Evolutionary conservation across 2,888 invertebrate species (phyloP), one percentile per base, ranked within the genome.

Genomic region (Dermolepida albohirtum): DNA sequence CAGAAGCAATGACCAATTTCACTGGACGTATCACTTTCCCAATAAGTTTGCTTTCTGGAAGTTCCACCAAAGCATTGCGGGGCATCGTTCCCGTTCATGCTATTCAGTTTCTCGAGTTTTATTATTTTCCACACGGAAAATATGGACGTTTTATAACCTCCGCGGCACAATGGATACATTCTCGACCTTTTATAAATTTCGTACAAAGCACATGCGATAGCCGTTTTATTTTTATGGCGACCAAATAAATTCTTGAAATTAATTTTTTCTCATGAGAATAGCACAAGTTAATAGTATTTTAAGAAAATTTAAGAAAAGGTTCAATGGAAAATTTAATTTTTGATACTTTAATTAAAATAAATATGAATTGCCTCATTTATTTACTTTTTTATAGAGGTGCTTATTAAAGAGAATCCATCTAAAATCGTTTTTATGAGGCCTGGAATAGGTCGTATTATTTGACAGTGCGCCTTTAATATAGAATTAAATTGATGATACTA

Each of bases 121-220:
- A 75, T 77, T 76, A 78, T 78, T 78, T 78, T 75, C 73, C 74
- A 75, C 78, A 76, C 76, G 76, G 75, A 77, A 77, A 76, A 78
- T 77, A 76, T 76, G 76, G 44, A 29, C 44, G 59, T 44, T 44
- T 44, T 47, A 59, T 44, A 59, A 29, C 59, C 59, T 44, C 14
- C 43, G 44, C 27, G 12, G 27, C 44, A 59, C 59, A 59, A 59
- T 59, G 44, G 59, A 43, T 16, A 59, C 44, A 44, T 59, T 59
- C 59, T 44, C 59, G 59, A 44, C 59, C 59, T 44, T 44, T 44
- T 59, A 59, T 59, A 59, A 44, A 59, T 59, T 59, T 44, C 59
- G 44, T 12, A 29, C 54, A 29, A 44, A 44, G 57, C 57, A 44
- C 59, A 40, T n/a, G 43, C 59, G 41, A 59, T 59, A 44, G 44